Percentiles rank a stretch among this genome's conserved stretches.
Evolutionary conservation across 2,888 invertebrate species (phyloP).

Genomic region (Chrysomela aeneicollis): DNA sequence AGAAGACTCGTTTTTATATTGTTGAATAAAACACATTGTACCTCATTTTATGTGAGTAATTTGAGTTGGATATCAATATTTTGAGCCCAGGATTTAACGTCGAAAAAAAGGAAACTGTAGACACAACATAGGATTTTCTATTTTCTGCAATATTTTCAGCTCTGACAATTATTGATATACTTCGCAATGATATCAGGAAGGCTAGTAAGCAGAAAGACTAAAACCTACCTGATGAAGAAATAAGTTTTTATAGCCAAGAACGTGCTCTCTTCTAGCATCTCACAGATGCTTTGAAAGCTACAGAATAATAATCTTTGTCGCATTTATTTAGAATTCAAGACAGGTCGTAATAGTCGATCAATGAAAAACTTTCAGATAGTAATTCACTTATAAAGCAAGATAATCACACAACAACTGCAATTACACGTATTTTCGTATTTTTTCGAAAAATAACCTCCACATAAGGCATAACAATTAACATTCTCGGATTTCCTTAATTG

Average conservation of each 20-base stretch:
- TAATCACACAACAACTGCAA: conserved; percentile 38
- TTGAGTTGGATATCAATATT: too few species aligned
- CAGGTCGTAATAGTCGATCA: conserved; percentile 28
- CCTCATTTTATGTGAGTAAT: too few species aligned
- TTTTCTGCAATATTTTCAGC: too few species aligned
- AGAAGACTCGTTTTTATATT: too few species aligned
- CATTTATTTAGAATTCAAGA: conserved; percentile 33
- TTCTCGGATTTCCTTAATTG: conserved; percentile 47
- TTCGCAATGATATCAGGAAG: background rate
- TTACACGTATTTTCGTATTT: conserved; percentile 44
- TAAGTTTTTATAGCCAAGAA: conserved; percentile 7
- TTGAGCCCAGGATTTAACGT: too few species aligned
- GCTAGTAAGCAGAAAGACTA: background rate
- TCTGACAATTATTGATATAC: too few species aligned
- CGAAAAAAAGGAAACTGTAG: too few species aligned
- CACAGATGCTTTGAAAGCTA: conserved; percentile 18
- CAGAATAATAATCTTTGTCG: conserved; percentile 32
- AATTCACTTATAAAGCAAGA: conserved; percentile 40
- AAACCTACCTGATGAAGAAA: conserved; percentile 15
- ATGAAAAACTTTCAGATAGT: conserved; percentile 35
- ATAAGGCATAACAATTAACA: conserved; percentile 45
- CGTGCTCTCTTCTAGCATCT: conserved; percentile 13
- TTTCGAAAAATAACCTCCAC: conserved; percentile 39
- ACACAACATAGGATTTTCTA: too few species aligned
- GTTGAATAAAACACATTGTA: too few species aligned